A percentile compares a stretch with the other conserved stretches of the same genome.
Conservation (phyloP, 2,113 vertebrate genomes). For the Lathamus discolor region DNA sequence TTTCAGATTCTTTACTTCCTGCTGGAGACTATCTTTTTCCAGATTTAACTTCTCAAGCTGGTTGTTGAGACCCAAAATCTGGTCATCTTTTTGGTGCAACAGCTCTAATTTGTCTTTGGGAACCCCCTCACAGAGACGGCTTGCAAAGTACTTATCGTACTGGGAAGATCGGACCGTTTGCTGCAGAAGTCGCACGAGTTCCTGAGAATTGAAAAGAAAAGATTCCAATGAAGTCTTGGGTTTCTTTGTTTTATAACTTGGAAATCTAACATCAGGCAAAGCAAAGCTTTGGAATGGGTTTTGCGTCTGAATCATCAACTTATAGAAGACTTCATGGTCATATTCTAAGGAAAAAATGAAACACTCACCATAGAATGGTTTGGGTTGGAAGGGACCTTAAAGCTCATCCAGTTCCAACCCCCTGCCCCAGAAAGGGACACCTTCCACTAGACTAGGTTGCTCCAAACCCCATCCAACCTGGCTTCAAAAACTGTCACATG, state of each 20-base stretch:
- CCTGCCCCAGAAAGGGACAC: background rate
- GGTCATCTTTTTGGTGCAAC: constrained; percentile 83
- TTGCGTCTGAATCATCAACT: background rate
- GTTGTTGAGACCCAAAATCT: constrained; percentile 85
- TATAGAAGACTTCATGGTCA: background rate
- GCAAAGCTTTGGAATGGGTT: background rate
- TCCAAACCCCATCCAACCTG: background rate
- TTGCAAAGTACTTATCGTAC: constrained; percentile 78
- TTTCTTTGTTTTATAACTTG: background rate
- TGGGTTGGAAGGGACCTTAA: background rate
- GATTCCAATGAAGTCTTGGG: background rate
- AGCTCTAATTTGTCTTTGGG: constrained; percentile 67
- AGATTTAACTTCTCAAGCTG: constrained; percentile 86
- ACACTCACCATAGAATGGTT: background rate
- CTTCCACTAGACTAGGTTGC: background rate
- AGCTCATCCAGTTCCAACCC: background rate
- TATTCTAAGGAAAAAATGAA: background rate
- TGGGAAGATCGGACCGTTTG: constrained; percentile 93
- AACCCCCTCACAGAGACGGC: constrained; percentile 35
- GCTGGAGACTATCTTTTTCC: constrained; percentile 88
- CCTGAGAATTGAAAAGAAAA: constrained; percentile 69
- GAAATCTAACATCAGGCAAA: background rate
- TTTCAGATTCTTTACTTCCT: constrained; percentile 86
- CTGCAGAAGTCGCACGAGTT: constrained; percentile 93
- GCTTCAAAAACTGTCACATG: background rate